Evolutionary conservation across 1,140 invertebrate genomes (phyloP), one percentile per base, ranked within the genome.

Genomic region (Chironomus striatipennis): DNA sequence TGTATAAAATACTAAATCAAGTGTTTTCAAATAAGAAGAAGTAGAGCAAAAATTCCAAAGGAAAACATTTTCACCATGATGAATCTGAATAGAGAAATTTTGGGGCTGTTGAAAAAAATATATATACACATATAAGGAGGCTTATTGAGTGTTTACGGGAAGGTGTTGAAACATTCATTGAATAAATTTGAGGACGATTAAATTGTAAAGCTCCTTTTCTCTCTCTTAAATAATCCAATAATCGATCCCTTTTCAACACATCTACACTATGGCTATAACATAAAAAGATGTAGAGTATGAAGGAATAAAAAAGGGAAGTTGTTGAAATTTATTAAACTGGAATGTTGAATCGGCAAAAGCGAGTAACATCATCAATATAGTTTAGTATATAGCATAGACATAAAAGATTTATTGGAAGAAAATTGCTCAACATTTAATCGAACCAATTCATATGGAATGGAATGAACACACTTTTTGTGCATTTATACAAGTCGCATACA

Each of bases 371-470:
- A n/a, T 15, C 47, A 57, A 57, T 57, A 15, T 15, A 57, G n/a
- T 57, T n/a, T 5, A 57, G 12, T 57, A 57, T 57, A 57, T 15
- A n/a, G 12, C 43, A 47, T 47, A n/a, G 12, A 10, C 12, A 57
- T 57, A n/a, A 57, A 57, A 57, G 47, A 57, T 57, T 57, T 57
- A 57, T 57, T 57, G 47, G 12, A n/a, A 57, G 47, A 15, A 57
- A 57, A 57, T 57, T 57, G 47, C 47, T 57, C 47, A 57, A n/a
- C 47, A 57, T 57, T 57, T 57, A 57, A 57, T 57, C 47, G 12
- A 57, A 57, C 4, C 47, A 12, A 57, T 57, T 57, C 47, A 57
- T 57, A 57, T 57, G 47, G 47, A 57, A 57, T 57, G 47, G 24
- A 34, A 57, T 57, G 47, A 34, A 34, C 24, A 34, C 24, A 34